Conservation (phyloP, 2,113 vertebrate genomes). For the Athene noctua region DNA sequence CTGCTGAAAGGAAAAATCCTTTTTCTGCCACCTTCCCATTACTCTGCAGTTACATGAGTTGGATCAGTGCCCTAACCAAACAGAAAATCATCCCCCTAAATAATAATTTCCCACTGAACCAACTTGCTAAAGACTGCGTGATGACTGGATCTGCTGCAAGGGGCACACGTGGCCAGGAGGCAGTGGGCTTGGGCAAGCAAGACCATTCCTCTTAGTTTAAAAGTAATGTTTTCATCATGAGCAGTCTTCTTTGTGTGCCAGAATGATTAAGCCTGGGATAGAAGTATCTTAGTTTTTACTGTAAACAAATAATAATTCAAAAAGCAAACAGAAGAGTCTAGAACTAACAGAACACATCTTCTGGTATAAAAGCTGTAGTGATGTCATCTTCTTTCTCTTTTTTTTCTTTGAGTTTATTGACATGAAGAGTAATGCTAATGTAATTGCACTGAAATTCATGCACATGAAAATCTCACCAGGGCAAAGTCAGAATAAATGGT, state of each 20-base stretch:
- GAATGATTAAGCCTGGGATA: not conserved
- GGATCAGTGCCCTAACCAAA: not conserved
- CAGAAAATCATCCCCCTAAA: not conserved
- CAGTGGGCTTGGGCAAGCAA: not conserved
- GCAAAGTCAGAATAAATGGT: not conserved
- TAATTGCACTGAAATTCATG: constrained; percentile 47
- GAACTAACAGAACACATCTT: not conserved
- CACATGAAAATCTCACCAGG: constrained; percentile 19
- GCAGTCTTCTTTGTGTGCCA: not conserved
- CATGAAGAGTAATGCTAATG: constrained; percentile 35
- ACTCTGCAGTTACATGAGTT: not conserved
- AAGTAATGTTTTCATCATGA: not conserved
- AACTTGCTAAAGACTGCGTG: fast-evolving
- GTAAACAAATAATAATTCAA: not conserved
- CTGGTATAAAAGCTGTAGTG: not conserved
- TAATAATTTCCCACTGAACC: not conserved
- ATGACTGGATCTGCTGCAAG: not conserved
- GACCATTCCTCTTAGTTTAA: fast-evolving
- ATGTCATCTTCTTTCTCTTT: not conserved
- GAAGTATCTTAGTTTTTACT: not conserved
- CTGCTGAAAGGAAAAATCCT: not conserved
- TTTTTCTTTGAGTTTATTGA: not conserved
- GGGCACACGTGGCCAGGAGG: not conserved
- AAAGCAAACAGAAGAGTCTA: not conserved
- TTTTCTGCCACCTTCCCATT: not conserved